Evolutionary conservation across 64 coral and sea anemone genomes (phyloP), one percentile per base, ranked within the genome.

Genomic region (Pocillopora damicornis): DNA sequence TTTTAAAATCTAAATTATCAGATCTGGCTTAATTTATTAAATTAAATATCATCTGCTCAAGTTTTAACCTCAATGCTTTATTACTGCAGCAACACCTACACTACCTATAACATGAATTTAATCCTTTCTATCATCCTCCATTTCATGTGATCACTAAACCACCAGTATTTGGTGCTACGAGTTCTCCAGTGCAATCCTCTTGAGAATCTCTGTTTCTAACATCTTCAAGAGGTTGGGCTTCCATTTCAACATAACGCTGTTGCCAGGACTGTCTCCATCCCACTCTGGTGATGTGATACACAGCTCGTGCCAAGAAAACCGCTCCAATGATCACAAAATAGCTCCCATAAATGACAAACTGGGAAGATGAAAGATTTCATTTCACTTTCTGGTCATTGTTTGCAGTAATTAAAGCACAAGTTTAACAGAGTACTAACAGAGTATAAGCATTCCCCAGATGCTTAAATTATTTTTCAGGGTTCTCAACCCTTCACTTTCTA

Each of bases 261-360:
- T 75, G 71, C 93, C 93, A 98, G 76, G 90, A 95, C 26, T 63
- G 74, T 13, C 42, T 79, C 96, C 96, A 98, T 37, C 96, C 96
- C 35, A 88, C 74, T 81, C 78, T 89, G 2, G 96, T 98, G 93
- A 98, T 98, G 61, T 79, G 62, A 78, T 88, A 98, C 73, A 95
- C 90, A 18, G 90, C 93, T 84, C 89, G 90, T 45, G 89, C 96
- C 67, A 98, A 35, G 75, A 98, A 98, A 35, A 93, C 93, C 36
- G 88, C 93, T 88, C 96, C 96, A 60, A 98, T 88, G 35, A 95
- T 34, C 59, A 75, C 95, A 79, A 98, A 98, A 76, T 95, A 98
- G 37, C 87, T 90, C 37, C 96, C 96, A 30, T 98, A 98, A 51
- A 98, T 88, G 22, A 98, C 68, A 86, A 98, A 98, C 96, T 98